Evolutionary conservation across 1,140 invertebrate genomes (phyloP).

Genomic region (Brachionus paranguensis): DNA sequence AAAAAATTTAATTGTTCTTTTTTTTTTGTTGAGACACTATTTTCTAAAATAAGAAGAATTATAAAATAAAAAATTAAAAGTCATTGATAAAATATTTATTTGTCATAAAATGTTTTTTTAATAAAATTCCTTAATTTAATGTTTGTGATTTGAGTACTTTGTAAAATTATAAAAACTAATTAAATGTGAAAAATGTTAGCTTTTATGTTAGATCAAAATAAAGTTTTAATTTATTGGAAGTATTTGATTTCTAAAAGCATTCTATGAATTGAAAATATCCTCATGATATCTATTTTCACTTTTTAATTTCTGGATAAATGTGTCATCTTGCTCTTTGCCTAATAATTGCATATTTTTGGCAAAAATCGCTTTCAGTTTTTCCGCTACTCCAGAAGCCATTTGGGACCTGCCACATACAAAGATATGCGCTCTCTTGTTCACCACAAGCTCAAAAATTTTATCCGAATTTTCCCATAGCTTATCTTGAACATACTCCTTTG

Average conservation of each 20-base stretch:
- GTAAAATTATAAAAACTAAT: no score
- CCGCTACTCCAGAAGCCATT: constrained; percentile 94
- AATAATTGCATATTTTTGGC: constrained; percentile 42
- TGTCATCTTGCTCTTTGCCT: constrained; percentile 74
- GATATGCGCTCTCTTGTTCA: constrained; percentile 84
- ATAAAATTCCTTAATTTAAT: no score
- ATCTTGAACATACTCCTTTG: constrained; percentile 85
- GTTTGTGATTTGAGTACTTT: no score
- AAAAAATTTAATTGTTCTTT: no score
- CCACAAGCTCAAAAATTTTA: constrained; percentile 85
- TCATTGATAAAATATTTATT: no score
- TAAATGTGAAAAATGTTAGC: no score
- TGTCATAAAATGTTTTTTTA: no score
- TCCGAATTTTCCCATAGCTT: constrained; percentile 77
- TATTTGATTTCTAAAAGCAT: constrained; percentile 45
- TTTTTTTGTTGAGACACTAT: no score
- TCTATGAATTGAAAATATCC: not conserved
- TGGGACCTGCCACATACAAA: constrained; percentile 96
- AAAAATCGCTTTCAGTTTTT: constrained; percentile 63
- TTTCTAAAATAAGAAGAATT: no score
- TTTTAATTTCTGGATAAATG: constrained; percentile 73
- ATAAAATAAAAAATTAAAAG: no score
- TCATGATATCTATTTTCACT: not conserved
- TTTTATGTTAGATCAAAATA: no score
- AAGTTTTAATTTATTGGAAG: no score